Conservation (phyloP, 2,797 vertebrate genomes). For the Anomalospiza imberbis region DNA sequence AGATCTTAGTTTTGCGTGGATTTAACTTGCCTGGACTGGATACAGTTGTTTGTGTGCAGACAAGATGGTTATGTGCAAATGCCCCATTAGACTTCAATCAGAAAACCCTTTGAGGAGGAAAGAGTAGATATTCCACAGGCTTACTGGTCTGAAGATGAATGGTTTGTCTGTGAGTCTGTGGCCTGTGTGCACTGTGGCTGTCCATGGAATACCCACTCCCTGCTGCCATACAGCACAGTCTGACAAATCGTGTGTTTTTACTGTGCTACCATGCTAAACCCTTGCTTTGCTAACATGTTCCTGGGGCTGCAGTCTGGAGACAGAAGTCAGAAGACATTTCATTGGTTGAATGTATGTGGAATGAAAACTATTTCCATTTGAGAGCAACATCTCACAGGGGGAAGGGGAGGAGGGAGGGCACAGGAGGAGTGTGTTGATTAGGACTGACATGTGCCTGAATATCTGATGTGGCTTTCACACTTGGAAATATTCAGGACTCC, state of each 20-base stretch:
- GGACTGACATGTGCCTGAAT: slow-evolving; percentile 66
- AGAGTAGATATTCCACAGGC: background rate
- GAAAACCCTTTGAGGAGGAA: background rate
- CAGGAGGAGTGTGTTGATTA: slow-evolving; percentile 24
- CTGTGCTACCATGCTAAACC: background rate
- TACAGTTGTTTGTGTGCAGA: background rate
- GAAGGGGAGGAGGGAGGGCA: background rate
- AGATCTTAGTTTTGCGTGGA: background rate
- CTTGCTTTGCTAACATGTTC: background rate
- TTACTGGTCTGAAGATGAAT: background rate
- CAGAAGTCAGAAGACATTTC: background rate
- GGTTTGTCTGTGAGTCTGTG: background rate
- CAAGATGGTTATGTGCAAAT: background rate
- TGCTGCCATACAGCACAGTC: background rate
- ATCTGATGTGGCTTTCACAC: slow-evolving; percentile 73
- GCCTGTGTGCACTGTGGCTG: background rate
- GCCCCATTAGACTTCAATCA: background rate
- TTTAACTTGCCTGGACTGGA: background rate
- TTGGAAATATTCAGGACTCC: slow-evolving; percentile 72
- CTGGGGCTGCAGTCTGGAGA: background rate
- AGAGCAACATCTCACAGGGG: background rate
- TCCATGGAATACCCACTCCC: background rate
- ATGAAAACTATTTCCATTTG: background rate
- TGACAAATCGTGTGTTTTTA: background rate
- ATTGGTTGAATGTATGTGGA: background rate